These are phyloP conservation scores for pig (Sus scrofa) DNA, from an alignment of 2,113 vertebrate species.

Conservation along the genomic window DNA sequence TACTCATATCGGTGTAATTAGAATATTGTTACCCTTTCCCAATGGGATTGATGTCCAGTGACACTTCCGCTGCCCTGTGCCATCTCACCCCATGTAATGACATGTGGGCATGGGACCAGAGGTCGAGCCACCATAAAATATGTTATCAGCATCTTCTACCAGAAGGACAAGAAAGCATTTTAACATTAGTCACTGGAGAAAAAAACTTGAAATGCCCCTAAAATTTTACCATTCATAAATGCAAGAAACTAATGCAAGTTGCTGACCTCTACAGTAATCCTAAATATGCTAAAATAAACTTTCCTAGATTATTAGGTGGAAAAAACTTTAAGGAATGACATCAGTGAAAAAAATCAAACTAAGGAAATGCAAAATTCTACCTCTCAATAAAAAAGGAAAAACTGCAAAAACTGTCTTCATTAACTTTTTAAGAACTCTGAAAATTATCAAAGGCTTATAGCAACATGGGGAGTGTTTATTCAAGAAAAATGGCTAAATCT, in stretches of 20 bases:
- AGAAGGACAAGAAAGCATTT: not conserved
- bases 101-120: not conserved
- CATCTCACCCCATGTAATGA: not conserved
- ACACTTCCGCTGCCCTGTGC: not conserved
- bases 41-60: not conserved
- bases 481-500: not conserved
- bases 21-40: not conserved
- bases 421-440: not conserved
- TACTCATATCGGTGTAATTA: not conserved
- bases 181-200: not conserved
- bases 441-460: not conserved
- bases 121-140: not conserved
- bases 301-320: not conserved
- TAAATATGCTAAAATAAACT: not conserved
- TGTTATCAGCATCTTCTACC: not conserved
- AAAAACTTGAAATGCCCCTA: not conserved
- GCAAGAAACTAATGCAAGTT: not conserved
- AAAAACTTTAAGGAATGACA: not conserved
- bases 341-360: not conserved
- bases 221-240: not conserved
- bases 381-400: not conserved
- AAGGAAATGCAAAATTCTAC: not conserved
- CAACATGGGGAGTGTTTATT: no score
- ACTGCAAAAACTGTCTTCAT: not conserved
- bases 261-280: not conserved